Evolutionary conservation across 2,797 vertebrate genomes (phyloP), one percentile per base, ranked within the genome.

Genomic region (Antrozous pallidus): DNA sequence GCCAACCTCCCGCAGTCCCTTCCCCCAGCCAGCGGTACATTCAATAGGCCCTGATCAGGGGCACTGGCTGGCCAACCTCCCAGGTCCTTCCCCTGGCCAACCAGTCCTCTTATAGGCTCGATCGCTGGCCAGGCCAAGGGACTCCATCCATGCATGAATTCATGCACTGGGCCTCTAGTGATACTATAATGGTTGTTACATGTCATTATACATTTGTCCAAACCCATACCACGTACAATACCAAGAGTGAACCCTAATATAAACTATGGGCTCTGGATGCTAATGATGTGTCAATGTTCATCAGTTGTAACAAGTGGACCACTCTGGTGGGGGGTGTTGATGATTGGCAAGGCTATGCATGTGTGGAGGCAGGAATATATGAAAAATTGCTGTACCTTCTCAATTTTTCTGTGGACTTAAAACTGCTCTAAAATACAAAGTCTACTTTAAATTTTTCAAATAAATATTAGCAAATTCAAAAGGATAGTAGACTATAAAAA

Each of bases 391-490:
- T 61, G 28, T 71, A 63, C 40, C 33, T 70, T 67, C 47, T 80
- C 49, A 78, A 6, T 63, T 81, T 78, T 78, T 8, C 49, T 24
- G 7, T 78, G 61, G 89, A 71, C n/a, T 9, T 81, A 81, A 88
- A 93, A 81, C 36, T 93, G 56, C 47, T 74, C 45, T 56, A 56
- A 93, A 75, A 75, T 26, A 88, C 13, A 69, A 77, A 86, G 18
- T 81, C 58, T 82, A 33, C 42, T 90, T 42, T 51, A 33, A 92
- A 94, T 40, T 67, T 28, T 56, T 75, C 56, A 71, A 79, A 70
- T 20, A 71, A 71, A 51, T 90, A 85, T 47, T 85, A 92, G 58
- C 65, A 69, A 87, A 83, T 70, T 93, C 45, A 90, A 51, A 79
- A 92, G n/a, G 40, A 93, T 42, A 69, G 14, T 67, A 84, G 18